Percentiles rank a stretch among this genome's conserved stretches.
These are phyloP conservation scores for Nerophis lumbriciformis DNA, from an alignment of 2,113 vertebrate species.

Conservation along the genomic window DNA sequence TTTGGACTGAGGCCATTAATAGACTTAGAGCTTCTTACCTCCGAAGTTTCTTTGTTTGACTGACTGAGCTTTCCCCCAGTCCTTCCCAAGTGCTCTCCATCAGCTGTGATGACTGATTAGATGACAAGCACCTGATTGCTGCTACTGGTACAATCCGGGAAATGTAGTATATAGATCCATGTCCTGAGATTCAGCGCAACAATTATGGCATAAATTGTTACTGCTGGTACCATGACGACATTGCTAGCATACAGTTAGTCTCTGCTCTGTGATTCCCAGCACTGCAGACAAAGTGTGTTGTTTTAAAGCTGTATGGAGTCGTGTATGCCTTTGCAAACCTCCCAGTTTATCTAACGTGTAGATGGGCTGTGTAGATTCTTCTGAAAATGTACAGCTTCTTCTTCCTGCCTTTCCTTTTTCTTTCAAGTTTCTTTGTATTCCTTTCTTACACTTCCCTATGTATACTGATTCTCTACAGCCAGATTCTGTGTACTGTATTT, in stretches of 20 bases:
- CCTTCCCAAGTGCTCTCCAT: too few relatives aligned
- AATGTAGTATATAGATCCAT: too few relatives aligned
- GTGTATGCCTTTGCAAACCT: constrained; percentile 23
- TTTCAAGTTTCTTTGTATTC: background rate
- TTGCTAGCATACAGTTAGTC: constrained; percentile 30
- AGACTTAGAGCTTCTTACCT: too few relatives aligned
- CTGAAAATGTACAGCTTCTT: background rate
- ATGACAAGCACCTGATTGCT: too few relatives aligned
- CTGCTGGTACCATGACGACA: constrained; percentile 35
- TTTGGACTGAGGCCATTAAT: too few relatives aligned
- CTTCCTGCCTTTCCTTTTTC: background rate
- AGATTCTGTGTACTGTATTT: background rate
- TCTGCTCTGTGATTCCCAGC: constrained; percentile 25
- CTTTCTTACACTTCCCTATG: background rate
- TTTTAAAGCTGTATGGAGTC: constrained; percentile 42
- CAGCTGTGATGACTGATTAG: too few relatives aligned
- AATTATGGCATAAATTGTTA: too few relatives aligned
- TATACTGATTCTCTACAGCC: background rate
- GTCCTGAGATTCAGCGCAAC: too few relatives aligned
- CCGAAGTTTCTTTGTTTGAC: too few relatives aligned
- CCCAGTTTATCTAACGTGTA: constrained; percentile 5
- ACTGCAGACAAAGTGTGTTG: constrained; percentile 38
- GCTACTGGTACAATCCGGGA: too few relatives aligned
- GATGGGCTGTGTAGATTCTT: background rate
- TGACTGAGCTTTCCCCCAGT: too few relatives aligned